phyloP scores from a whole-genome alignment of 2,797 vertebrate genomes.

The Mustela erminea region DNA sequence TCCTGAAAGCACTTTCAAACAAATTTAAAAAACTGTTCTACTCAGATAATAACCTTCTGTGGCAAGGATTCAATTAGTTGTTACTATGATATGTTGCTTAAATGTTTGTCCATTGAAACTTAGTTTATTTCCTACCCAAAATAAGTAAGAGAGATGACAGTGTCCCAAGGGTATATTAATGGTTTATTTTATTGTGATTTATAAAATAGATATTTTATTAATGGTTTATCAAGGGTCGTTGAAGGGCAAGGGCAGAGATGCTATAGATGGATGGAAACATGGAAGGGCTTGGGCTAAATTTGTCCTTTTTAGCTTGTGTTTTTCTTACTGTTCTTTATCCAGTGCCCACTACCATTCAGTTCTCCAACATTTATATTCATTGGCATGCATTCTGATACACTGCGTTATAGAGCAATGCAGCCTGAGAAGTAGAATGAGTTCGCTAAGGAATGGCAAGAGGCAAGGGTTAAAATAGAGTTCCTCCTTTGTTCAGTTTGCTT shows the following conservation, averaged over 20 bases:
- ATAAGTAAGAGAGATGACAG: not conserved
- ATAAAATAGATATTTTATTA: not conserved
- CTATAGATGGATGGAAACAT: not conserved
- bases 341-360: not conserved
- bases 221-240: not conserved
- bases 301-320: not conserved
- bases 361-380: not conserved
- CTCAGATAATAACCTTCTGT: not conserved
- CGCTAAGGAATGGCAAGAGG: not conserved
- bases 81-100: not conserved
- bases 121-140: conserved; percentile 38
- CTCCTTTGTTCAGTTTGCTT: not conserved
- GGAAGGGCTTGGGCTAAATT: not conserved
- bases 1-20: conserved; percentile 31
- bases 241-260: not conserved
- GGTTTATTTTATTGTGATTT: not conserved
- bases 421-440: not conserved
- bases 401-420: not conserved
- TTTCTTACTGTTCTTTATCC: not conserved
- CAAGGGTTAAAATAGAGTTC: not conserved
- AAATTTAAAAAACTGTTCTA: conserved; percentile 8
- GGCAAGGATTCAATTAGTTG: conserved; percentile 19
- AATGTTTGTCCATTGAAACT: conserved; percentile 32
- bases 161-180: not conserved
- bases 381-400: not conserved